Base-by-base conservation (phyloP, 2,888 invertebrate species). In the Geotrupes spiniger region DNA sequence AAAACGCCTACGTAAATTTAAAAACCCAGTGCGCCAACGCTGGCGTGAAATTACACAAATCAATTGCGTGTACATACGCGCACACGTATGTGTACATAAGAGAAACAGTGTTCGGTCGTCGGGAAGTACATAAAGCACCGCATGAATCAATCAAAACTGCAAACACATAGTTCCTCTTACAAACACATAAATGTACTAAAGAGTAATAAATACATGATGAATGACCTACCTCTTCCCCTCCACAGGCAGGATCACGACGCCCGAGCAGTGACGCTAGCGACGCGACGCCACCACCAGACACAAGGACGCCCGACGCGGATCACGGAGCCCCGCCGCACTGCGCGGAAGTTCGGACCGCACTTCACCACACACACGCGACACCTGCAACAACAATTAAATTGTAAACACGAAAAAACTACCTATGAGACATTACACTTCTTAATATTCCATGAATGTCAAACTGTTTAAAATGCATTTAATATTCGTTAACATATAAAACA, bases 211-310 rank as follows among this genome's bases (percentile, higher is more conserved):
- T 57, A 59, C 49, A 60, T 64, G 61, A 63, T 60, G 59, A 58
- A 63, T 61, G 59, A 59, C 65, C 54, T 63, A 63, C 63, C 63
- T 63, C 62, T 57, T 57, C 58, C 61, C 61, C 62, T 57, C 61
- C 57, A 50, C 42, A 26, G 25, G 26, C 40, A 25, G 40, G 25
- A 14, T 40, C 40, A 26, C 27, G 26, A 25, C 40, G 27, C 17
- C 25, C 21, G 26, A 25, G 25, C 40, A 15, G 57, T 55, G 59
- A 57, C 57, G 63, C 52, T 58, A 62, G 58, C 60, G 63, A 60
- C 61, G 63, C 63, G n/a, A n/a, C 62, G 57, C 55, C 60, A 60
- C 58, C 62, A 58, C 61, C 60, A 63, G 64, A 65, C 66, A 61
- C 62, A 62, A 60, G 62, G 67, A 68, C 68, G 68, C 66, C 67